Conservation (phyloP, 2,888 invertebrate species). For the Onchidella celtica region DNA sequence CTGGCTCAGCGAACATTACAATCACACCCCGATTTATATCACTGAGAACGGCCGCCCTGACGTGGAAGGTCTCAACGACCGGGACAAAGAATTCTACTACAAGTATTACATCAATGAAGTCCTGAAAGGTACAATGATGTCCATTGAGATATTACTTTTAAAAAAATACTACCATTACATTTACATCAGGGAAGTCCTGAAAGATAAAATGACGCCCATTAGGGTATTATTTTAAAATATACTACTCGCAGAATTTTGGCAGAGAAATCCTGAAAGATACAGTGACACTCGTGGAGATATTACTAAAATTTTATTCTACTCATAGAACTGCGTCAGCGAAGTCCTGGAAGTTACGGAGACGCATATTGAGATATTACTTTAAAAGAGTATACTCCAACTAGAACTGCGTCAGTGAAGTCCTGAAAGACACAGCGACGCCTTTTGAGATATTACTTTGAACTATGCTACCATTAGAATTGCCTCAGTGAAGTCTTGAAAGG, state of each 20-base stretch:
- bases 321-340: slow-evolving; percentile 74
- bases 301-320: too few species aligned
- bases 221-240: too few species aligned
- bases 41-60: slow-evolving; percentile 76
- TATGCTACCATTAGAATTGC: slow-evolving; percentile 70
- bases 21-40: slow-evolving; percentile 66
- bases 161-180: too few species aligned
- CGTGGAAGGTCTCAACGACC: slow-evolving; percentile 66
- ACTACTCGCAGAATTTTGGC: slow-evolving; percentile 72
- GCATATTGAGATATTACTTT: too few species aligned
- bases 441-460: too few species aligned
- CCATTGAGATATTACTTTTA: too few species aligned
- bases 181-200: too few species aligned
- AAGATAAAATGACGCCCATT: too few species aligned
- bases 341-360: slow-evolving; percentile 78
- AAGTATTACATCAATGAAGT: slow-evolving; percentile 75
- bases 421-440: slow-evolving; percentile 70
- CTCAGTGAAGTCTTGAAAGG: slow-evolving; percentile 78
- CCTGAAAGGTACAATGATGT: slow-evolving; percentile 70
- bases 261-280: slow-evolving; percentile 77
- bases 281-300: too few species aligned
- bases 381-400: slow-evolving; percentile 72
- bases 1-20: slow-evolving; percentile 67
- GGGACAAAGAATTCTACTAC: slow-evolving; percentile 71
- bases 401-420: slow-evolving; percentile 74